These are phyloP conservation scores for Pseudomyrmex sp. DNA, from an alignment of 1,140 invertebrate genomes.

Conservation along the genomic window DNA sequence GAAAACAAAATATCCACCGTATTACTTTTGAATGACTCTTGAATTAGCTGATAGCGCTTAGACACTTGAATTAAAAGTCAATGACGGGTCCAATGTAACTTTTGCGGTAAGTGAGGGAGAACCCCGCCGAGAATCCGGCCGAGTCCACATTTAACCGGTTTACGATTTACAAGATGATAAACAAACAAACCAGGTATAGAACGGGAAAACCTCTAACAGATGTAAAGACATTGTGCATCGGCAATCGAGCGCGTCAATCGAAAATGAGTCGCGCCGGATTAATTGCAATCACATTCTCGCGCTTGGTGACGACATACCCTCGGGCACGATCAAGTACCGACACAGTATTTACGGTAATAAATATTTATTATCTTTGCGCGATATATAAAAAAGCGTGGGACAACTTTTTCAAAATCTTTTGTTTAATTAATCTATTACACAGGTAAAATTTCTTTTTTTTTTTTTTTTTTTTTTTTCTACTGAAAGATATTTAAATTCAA, in stretches of 20 bases:
- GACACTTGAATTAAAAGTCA: neutral
- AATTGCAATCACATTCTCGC: slow-evolving; percentile 6
- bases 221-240: neutral
- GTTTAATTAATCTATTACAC: neutral
- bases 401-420: neutral
- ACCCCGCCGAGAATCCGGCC: slow-evolving; percentile 16
- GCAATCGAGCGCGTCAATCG: neutral
- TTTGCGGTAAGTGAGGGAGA: slow-evolving; percentile 28
- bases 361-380: neutral
- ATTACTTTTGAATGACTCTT: no score
- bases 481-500: no score
- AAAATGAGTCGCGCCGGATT: slow-evolving; percentile 1
- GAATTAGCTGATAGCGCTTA: neutral
- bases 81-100: slow-evolving; percentile 8
- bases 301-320: neutral
- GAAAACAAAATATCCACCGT: no score
- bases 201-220: slow-evolving; percentile 28
- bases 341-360: neutral
- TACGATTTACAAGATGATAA: slow-evolving; percentile 58
- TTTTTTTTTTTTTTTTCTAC: no score
- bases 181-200: slow-evolving; percentile 54
- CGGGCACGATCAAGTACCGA: neutral
- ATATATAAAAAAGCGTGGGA: neutral
- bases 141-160: slow-evolving; percentile 70
- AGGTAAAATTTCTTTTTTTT: neutral